Conservation (phyloP, 2,113 vertebrate species). For the Manacus vitellinus region DNA sequence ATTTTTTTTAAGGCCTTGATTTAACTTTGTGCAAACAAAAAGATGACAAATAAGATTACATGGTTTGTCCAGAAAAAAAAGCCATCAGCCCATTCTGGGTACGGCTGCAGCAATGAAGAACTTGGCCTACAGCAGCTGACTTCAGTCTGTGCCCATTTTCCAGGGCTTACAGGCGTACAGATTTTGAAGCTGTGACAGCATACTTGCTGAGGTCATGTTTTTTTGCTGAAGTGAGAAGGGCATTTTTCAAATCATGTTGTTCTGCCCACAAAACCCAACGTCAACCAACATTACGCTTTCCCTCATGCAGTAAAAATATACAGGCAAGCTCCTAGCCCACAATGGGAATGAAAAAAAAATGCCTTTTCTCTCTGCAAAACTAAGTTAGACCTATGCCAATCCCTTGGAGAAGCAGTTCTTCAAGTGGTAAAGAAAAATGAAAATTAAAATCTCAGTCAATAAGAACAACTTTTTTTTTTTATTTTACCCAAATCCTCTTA, state of each 20-base stretch:
- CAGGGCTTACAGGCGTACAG: background rate
- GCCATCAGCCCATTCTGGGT: background rate
- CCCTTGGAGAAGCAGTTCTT: background rate
- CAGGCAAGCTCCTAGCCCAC: background rate
- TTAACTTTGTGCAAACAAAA: background rate
- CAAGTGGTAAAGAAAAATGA: background rate
- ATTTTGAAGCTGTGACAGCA: background rate
- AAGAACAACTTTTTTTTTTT: background rate
- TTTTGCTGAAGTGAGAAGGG: background rate
- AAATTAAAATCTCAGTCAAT: background rate
- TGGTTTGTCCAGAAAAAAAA: background rate
- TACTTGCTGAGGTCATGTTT: background rate
- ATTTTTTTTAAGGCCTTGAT: background rate
- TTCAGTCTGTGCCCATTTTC: conserved; percentile 1
- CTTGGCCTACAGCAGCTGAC: background rate
- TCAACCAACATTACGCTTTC: background rate
- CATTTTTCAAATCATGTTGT: background rate
- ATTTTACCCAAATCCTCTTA: background rate
- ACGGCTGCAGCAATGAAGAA: fast-evolving
- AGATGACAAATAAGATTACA: background rate
- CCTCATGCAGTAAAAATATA: background rate
- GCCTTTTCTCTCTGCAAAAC: background rate
- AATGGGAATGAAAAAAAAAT: background rate
- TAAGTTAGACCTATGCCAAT: background rate
- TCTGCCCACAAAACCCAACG: background rate